Evolutionary conservation across 2,113 vertebrate species (phyloP).

Genomic region (Protobothrops flavoviridis): DNA sequence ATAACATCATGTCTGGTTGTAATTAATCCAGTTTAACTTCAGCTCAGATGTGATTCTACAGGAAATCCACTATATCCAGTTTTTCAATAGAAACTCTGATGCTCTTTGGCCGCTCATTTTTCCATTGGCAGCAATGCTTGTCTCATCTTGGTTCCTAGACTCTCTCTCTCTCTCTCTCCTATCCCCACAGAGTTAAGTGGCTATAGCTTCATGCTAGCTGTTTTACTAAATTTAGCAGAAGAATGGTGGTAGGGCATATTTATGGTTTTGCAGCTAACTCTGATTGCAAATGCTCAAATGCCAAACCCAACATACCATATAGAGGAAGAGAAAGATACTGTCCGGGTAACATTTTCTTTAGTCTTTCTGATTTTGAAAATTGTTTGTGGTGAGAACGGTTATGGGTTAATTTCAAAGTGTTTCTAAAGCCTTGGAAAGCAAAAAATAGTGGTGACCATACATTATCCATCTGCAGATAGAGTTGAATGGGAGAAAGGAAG

Average conservation of each 20-base stretch:
- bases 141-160: not conserved
- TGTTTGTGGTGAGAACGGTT: not conserved
- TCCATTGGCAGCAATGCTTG: not conserved
- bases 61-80: not conserved
- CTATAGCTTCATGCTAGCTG: not conserved
- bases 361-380: not conserved
- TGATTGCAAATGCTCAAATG: not conserved
- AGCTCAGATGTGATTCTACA: not conserved
- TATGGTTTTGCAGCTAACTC: not conserved
- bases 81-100: not conserved
- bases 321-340: not conserved
- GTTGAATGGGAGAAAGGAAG: not conserved
- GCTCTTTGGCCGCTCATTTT: not conserved
- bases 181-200: not conserved
- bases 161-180: too few relatives aligned
- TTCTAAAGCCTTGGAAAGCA: not conserved
- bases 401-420: not conserved
- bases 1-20: not conserved
- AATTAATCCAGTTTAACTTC: not conserved
- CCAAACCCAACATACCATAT: not conserved
- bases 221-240: not conserved
- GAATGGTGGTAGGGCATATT: not conserved
- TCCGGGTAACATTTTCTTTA: not conserved
- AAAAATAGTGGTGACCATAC: not conserved
- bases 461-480: not conserved